A percentile compares a stretch with the other conserved stretches of the same genome.
phyloP scores from a whole-genome alignment of 2,113 vertebrate species.

The Petrocephalus zakoni region DNA sequence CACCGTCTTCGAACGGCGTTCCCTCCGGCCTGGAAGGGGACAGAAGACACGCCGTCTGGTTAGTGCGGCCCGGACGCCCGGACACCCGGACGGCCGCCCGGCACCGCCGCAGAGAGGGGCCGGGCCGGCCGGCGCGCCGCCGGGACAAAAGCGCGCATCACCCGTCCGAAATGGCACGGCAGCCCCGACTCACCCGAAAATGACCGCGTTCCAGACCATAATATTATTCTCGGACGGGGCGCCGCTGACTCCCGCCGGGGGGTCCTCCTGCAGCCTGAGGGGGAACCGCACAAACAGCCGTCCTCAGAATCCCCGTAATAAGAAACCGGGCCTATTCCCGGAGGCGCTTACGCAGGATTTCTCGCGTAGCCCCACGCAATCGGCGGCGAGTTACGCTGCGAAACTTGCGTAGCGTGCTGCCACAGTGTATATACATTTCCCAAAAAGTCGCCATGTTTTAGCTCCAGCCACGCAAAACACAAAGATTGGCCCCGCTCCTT shows the following conservation, averaged over 20 bases:
- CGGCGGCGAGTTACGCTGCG: not conserved
- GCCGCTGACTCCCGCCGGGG: conserved; percentile 43
- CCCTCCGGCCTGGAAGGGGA: conserved; percentile 37
- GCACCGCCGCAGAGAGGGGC: too few species aligned
- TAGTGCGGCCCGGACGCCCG: too few species aligned
- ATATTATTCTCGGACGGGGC: conserved; percentile 47
- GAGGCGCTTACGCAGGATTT: not conserved
- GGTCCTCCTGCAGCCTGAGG: conserved; percentile 42
- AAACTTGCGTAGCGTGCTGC: conserved; percentile 4
- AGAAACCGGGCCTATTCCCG: conserved; percentile 10
- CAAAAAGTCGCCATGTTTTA: conserved; percentile 20
- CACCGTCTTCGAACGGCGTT: conserved; percentile 46
- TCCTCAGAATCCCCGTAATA: conserved; percentile 20
- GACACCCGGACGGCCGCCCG: too few species aligned
- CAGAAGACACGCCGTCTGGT: not conserved
- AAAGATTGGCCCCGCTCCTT: not conserved
- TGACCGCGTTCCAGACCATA: conserved; percentile 48
- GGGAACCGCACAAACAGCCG: not conserved
- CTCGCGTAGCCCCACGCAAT: not conserved
- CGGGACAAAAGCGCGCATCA: too few species aligned
- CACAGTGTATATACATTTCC: conserved; percentile 15
- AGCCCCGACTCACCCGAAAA: conserved; percentile 37
- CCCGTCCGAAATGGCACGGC: not conserved
- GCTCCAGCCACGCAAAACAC: conserved; percentile 9
- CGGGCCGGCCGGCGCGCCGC: too few species aligned